Evolutionary conservation across 2,888 invertebrate genomes (phyloP).

Genomic region (Nebria salina): DNA sequence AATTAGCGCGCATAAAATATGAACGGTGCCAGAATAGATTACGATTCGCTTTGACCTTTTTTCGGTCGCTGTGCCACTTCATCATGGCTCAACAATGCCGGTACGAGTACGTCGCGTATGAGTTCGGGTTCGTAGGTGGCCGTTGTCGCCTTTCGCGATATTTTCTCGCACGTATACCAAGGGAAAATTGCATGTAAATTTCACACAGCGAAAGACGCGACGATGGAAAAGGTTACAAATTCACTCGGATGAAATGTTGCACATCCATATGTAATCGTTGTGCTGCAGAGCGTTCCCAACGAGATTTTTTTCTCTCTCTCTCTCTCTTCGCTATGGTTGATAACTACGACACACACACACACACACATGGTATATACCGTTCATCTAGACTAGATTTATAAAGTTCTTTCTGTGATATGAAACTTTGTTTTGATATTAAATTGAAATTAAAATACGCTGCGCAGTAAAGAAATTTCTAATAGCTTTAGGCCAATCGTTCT

Average conservation of each 20-base stretch:
- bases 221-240: conserved; percentile 37
- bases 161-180: too few species aligned
- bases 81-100: too few species aligned
- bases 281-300: neutral
- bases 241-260: conserved; percentile 33
- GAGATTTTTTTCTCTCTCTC: too few species aligned
- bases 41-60: conserved; percentile 8
- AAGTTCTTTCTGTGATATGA: too few species aligned
- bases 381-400: too few species aligned
- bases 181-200: conserved; percentile 6
- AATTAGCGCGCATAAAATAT: conserved; percentile 43
- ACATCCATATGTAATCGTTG: conserved; percentile 30
- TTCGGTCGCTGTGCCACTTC: neutral
- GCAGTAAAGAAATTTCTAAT: too few species aligned
- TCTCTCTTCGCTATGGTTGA: conserved; percentile 35
- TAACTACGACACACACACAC: conserved; percentile 20
- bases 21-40: conserved; percentile 26
- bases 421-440: too few species aligned
- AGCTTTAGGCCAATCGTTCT: too few species aligned
- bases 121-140: conserved; percentile 9
- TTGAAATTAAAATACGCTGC: too few species aligned
- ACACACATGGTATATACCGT: neutral
- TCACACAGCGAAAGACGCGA: conserved; percentile 12
- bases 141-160: too few species aligned
- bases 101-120: neutral